Conservation (phyloP, 2,113 vertebrate genomes). For the Peucedramus taeniatus region DNA sequence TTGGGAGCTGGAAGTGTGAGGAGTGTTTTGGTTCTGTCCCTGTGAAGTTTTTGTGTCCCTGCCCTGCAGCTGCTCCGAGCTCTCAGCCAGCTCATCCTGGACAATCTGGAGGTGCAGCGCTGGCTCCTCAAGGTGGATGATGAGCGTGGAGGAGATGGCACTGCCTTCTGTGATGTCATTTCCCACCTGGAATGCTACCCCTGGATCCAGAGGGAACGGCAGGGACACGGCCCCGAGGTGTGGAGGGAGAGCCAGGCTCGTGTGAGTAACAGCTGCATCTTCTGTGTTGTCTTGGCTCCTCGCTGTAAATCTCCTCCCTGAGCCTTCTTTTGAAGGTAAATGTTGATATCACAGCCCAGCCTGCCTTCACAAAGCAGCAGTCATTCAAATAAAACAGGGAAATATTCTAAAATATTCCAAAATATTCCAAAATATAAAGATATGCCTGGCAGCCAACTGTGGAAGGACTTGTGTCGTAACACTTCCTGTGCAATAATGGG, state of each 20-base stretch:
- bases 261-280: conserved; percentile 58
- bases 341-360: background rate
- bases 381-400: background rate
- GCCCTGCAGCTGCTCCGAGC: conserved; percentile 74
- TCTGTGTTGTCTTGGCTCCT: background rate
- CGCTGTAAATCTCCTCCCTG: background rate
- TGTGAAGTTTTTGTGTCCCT: background rate
- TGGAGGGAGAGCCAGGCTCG: conserved; percentile 77
- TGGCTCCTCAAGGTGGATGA: conserved; percentile 87
- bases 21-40: too few relatives aligned
- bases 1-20: background rate
- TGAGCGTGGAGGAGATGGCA: conserved; percentile 74
- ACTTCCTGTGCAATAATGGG: background rate
- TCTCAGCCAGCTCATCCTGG: conserved; percentile 74
- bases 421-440: background rate
- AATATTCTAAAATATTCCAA: background rate
- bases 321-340: background rate
- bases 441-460: background rate
- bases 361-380: background rate
- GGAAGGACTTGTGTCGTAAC: rapidly evolving
- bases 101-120: conserved; percentile 75
- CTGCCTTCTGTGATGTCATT: conserved; percentile 80
- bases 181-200: conserved; percentile 69
- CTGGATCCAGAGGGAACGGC: conserved; percentile 69
- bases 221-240: background rate